phyloP scores from a whole-genome alignment of 1,140 invertebrate species.

The Drosophila nannoptera region DNA sequence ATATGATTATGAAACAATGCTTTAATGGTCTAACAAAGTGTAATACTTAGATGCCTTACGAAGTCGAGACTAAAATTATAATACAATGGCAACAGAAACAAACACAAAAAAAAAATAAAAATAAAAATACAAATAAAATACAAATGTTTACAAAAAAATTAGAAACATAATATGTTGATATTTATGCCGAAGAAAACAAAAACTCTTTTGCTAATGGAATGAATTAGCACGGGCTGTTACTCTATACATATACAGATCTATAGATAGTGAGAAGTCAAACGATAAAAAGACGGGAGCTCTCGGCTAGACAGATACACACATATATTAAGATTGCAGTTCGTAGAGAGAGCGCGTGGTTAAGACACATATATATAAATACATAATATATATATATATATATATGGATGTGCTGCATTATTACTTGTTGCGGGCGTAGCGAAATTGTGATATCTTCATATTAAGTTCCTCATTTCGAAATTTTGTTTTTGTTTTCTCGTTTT shows the following conservation, averaged over 20 bases:
- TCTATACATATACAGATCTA: constrained; percentile 12
- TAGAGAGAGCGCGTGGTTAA: constrained; percentile 25
- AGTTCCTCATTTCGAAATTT: constrained; percentile 10
- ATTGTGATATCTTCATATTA: constrained; percentile 21
- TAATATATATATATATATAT: constrained; percentile 12
- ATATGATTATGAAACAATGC: constrained; percentile 77
- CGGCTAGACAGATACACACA: constrained; percentile 37
- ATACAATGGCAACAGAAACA: constrained; percentile 23
- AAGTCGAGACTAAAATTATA: constrained; percentile 39
- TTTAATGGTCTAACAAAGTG: constrained; percentile 50
- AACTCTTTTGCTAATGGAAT: constrained; percentile 68
- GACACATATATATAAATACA: constrained; percentile 17
- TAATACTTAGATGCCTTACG: constrained; percentile 63
- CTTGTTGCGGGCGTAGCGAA: constrained; percentile 27
- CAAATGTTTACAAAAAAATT: constrained; percentile 6
- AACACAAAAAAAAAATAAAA: constrained; percentile 9
- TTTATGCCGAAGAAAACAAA: constrained; percentile 8
- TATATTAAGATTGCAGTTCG: constrained; percentile 30
- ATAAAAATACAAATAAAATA: too few species aligned
- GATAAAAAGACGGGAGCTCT: constrained; percentile 17
- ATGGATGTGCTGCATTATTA: constrained; percentile 18
- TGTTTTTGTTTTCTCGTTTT: constrained; percentile 1
- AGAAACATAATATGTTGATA: background rate
- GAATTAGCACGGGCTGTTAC: constrained; percentile 45
- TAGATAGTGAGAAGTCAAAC: constrained; percentile 17